Conservation (phyloP, 2,113 vertebrate species). For the Megatriorchis doriae region DNA sequence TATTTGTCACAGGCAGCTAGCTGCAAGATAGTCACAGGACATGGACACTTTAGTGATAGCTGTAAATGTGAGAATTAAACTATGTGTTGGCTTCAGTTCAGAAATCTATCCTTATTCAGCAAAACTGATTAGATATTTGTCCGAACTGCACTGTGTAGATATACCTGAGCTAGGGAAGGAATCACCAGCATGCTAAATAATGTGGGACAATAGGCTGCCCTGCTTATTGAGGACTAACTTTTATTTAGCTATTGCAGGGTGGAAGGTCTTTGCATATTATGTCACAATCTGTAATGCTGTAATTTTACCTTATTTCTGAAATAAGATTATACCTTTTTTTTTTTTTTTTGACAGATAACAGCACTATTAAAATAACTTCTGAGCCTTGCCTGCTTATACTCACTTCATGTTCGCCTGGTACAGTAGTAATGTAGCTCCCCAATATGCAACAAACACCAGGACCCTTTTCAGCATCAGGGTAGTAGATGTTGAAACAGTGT, state of each 20-base stretch:
- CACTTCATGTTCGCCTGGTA: neutral
- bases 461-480: neutral
- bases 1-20: neutral
- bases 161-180: neutral
- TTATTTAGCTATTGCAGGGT: neutral
- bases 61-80: neutral
- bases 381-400: neutral
- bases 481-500: neutral
- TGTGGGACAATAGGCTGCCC: neutral
- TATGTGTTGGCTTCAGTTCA: neutral
- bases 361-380: neutral
- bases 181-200: neutral
- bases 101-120: slow-evolving; percentile 16
- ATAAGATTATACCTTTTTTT: neutral
- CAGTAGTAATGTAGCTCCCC: neutral
- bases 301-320: slow-evolving; percentile 10
- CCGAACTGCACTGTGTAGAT: neutral
- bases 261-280: neutral
- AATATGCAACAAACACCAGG: neutral
- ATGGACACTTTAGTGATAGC: neutral
- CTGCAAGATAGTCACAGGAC: neutral
- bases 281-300: neutral
- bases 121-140: neutral
- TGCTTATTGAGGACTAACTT: neutral
- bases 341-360: neutral